Base-by-base conservation (phyloP, 2,888 invertebrate species). In the Junonia oenone region DNA sequence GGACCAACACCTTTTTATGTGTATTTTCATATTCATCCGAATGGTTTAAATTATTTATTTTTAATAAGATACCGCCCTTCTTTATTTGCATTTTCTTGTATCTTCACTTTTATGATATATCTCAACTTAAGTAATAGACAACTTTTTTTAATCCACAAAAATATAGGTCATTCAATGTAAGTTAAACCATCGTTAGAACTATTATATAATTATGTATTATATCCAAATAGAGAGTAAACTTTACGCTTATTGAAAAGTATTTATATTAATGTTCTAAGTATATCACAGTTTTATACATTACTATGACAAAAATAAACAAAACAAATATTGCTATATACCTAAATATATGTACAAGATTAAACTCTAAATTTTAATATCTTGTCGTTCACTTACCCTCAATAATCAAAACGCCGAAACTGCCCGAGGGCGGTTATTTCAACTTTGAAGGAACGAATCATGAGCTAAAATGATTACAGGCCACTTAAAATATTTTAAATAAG, bases 361-460 rank as follows among this genome's bases (percentile, higher is more conserved):
- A 13, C 9, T 13, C 6, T 9, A 40, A 53, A 29, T 53, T 54
- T 54, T 8, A 40, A 38, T 46, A 50, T 46, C 3, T 46, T 27
- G 38, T 29, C n/a, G 17, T 14, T 22, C 26, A 45, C 46, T 54
- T 50, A 11, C 11, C 29, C 29, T 49, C 35, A 33, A 49, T 38
- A 29, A 49, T 13, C 49, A 43, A 56, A 56, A 56, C 45, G 33
- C 38, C 29, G 31, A 51, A 19, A 56, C 29, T 37, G 53, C 52
- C 38, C 27, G 38, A 46, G 56, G 56, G 29, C 19, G 6, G 17
- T 11, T 27, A 26, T 17, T 45, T 33, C 14, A 52, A 48, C 38
- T 52, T 29, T 15, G 52, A 17, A 51, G 1, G 14, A 17, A 29
- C 29, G 49, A 40, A 35, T 35, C 27, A 47, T 26, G 31, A 17